A percentile compares a stretch with the other conserved stretches of the same genome.
Evolutionary conservation across 2,113 vertebrate genomes (phyloP).

Genomic region (Catagonus wagneri): DNA sequence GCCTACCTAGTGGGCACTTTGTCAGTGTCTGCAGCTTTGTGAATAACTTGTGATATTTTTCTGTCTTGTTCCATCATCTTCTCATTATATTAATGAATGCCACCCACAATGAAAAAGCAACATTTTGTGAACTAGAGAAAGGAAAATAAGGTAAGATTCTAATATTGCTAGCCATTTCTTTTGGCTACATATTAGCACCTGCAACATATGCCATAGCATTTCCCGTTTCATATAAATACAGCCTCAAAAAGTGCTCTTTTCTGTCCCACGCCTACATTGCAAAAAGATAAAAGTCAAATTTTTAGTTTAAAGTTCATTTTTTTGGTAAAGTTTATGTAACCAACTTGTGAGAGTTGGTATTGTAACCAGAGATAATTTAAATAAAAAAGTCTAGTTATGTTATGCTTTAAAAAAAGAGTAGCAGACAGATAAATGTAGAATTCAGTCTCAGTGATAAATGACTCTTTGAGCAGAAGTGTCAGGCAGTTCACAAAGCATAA

Average conservation of each 20-base stretch:
- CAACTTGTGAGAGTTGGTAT: constrained; percentile 32
- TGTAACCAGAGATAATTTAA: constrained; percentile 31
- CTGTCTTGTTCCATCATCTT: background rate
- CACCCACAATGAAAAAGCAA: background rate
- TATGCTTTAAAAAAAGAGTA: background rate
- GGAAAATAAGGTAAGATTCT: constrained; percentile 28
- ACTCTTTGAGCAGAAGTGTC: constrained; percentile 21
- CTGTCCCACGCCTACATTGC: constrained; percentile 56
- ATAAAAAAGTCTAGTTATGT: background rate
- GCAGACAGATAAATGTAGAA: background rate
- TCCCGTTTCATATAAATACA: constrained; percentile 48
- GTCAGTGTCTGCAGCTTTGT: background rate
- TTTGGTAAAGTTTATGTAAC: constrained; percentile 58
- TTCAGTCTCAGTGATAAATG: constrained; percentile 39
- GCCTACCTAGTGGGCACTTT: background rate
- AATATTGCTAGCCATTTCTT: constrained; percentile 38
- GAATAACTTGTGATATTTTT: background rate
- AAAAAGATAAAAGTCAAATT: constrained; percentile 74
- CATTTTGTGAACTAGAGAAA: constrained; percentile 22
- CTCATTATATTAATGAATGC: constrained; percentile 50
- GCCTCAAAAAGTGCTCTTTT: constrained; percentile 56
- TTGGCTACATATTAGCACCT: constrained; percentile 24
- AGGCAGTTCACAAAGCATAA: constrained; percentile 56
- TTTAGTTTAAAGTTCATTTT: constrained; percentile 76
- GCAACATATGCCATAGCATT: constrained; percentile 3